A percentile compares a stretch with the other conserved stretches of the same genome.
phyloP scores from a whole-genome alignment of 1,140 invertebrate species.

The Scaptomyza pallida region DNA sequence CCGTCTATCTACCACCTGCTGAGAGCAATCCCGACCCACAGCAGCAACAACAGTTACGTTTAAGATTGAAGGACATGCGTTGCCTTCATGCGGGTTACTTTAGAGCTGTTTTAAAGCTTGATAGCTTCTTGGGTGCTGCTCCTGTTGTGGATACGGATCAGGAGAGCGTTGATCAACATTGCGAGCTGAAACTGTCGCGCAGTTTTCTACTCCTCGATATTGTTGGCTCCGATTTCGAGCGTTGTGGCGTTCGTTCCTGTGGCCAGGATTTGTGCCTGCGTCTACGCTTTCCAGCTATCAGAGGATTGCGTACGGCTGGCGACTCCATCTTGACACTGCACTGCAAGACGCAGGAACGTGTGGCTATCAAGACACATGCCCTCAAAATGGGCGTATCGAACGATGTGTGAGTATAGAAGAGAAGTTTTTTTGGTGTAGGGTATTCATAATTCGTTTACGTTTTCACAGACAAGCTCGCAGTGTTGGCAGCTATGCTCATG shows the following conservation, averaged over 20 bases:
- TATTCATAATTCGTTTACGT: background rate
- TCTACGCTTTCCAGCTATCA: constrained; percentile 86
- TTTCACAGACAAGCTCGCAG: constrained; percentile 79
- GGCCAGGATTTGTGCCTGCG: constrained; percentile 85
- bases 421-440: background rate
- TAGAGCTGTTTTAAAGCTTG: constrained; percentile 67
- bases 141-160: constrained; percentile 71
- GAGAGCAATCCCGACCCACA: constrained; percentile 19
- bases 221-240: constrained; percentile 62
- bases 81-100: constrained; percentile 73
- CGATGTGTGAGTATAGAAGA: constrained; percentile 75
- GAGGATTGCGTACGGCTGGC: constrained; percentile 86
- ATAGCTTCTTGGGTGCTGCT: constrained; percentile 69
- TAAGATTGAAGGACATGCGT: constrained; percentile 78
- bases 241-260: constrained; percentile 84
- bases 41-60: constrained; percentile 53
- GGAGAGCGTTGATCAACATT: constrained; percentile 46
- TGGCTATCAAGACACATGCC: constrained; percentile 86
- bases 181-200: constrained; percentile 65
- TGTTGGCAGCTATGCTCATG: constrained; percentile 84
- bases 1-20: constrained; percentile 60
- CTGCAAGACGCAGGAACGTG: constrained; percentile 87
- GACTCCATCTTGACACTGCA: constrained; percentile 87
- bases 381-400: constrained; percentile 84
- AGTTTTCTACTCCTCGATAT: constrained; percentile 71